These are phyloP conservation scores for Coremacera marginata DNA, from an alignment of 2,888 invertebrate species.

Conservation along the genomic window DNA sequence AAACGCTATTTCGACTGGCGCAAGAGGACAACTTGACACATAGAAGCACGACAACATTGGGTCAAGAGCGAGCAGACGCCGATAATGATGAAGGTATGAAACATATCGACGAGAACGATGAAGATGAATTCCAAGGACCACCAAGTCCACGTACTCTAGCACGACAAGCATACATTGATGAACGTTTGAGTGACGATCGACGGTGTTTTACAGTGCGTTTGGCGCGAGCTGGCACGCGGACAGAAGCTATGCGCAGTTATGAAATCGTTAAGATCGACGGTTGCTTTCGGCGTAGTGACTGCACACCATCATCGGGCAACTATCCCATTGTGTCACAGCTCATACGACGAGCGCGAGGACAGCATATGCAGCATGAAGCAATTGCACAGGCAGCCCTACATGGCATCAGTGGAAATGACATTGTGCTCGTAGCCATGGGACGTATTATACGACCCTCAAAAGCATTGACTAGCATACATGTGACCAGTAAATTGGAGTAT, in stretches of 20 bases:
- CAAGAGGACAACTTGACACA: constrained; percentile 43
- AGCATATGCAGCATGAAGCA: constrained; percentile 61
- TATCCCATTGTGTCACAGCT: constrained; percentile 68
- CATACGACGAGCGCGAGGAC: constrained; percentile 70
- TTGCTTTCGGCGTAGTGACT: constrained; percentile 73
- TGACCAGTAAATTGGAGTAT: constrained; percentile 85
- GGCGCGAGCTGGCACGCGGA: constrained; percentile 78
- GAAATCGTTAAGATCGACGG: constrained; percentile 80
- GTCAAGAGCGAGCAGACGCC: constrained; percentile 41
- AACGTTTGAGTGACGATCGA: constrained; percentile 69
- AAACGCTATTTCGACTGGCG: constrained; percentile 59
- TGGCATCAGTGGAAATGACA: constrained; percentile 74
- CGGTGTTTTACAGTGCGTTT: constrained; percentile 74
- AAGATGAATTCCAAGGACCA: constrained; percentile 40
- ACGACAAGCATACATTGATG: constrained; percentile 61
- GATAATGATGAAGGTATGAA: constrained; percentile 67
- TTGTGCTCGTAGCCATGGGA: constrained; percentile 81
- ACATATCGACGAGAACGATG: constrained; percentile 67
- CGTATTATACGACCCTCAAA: constrained; percentile 78
- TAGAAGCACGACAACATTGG: constrained; percentile 24
- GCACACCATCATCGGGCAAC: constrained; percentile 70
- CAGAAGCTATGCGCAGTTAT: constrained; percentile 77
- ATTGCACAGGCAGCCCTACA: constrained; percentile 71
- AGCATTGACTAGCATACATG: constrained; percentile 76
- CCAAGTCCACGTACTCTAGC: constrained; percentile 54